A percentile compares a stretch with the other conserved stretches of the same genome.
Evolutionary conservation across 2,113 vertebrate genomes (phyloP).

Genomic region (Brachyistius frenatus): DNA sequence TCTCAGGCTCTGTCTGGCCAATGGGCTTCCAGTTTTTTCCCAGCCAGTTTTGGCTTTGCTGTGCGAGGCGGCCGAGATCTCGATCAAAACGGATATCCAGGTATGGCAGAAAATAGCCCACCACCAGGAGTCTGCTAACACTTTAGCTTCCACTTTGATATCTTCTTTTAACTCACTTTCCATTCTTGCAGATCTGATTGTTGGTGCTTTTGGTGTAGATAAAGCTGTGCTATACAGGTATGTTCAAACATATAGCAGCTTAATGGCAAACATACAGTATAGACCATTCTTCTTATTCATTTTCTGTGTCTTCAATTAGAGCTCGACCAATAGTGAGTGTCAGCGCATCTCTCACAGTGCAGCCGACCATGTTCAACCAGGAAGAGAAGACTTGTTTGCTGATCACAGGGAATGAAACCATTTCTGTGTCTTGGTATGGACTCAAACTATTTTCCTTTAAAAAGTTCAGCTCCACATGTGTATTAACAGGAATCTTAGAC

Average conservation of each 20-base stretch:
- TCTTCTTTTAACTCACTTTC: not conserved
- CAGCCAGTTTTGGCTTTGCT: conserved; percentile 90
- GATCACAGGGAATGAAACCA: conserved; percentile 55
- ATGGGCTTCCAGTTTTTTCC: conserved; percentile 84
- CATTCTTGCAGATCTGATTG: conserved; percentile 88
- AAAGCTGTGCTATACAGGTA: conserved; percentile 92
- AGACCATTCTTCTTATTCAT: not conserved
- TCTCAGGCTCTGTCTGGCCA: conserved; percentile 89
- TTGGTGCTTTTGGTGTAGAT: conserved; percentile 92
- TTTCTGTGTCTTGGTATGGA: conserved; percentile 88
- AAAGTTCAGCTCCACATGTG: not conserved
- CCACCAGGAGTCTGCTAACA: too few relatives aligned
- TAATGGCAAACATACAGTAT: not conserved
- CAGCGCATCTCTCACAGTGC: conserved; percentile 87
- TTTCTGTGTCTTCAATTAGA: conserved; percentile 72
- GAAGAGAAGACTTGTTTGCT: conserved; percentile 89
- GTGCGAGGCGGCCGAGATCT: conserved; percentile 89
- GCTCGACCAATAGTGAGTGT: conserved; percentile 90
- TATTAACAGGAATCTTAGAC: conserved; percentile 1
- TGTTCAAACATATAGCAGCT: not conserved
- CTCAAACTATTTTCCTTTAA: not conserved
- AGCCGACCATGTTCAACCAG: conserved; percentile 92
- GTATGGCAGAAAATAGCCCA: conserved; percentile 65
- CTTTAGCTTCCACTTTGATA: not conserved
- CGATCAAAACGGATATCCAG: conserved; percentile 93